A percentile compares a stretch with the other conserved stretches of the same genome.
These are phyloP conservation scores for Danio albolineatus DNA, from an alignment of 2,797 vertebrate genomes.

Conservation along the genomic window DNA sequence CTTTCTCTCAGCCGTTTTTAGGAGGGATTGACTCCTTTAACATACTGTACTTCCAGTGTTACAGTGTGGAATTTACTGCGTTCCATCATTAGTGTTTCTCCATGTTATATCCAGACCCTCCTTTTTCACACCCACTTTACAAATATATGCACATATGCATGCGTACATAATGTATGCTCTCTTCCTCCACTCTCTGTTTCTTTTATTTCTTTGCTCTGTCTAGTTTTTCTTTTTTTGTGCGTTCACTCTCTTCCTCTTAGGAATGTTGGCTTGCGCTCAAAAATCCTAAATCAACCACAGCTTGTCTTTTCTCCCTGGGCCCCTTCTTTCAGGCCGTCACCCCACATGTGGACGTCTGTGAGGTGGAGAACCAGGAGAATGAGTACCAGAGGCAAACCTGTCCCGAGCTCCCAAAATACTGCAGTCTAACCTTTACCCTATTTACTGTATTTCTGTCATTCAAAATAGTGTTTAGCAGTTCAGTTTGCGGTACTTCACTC, in stretches of 20 bases:
- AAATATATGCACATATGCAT: constrained; percentile 28
- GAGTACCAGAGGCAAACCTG: constrained; percentile 34
- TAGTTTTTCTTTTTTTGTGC: constrained; percentile 66
- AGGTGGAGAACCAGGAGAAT: neutral
- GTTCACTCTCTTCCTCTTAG: constrained; percentile 72
- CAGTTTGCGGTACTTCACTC: too few relatives aligned
- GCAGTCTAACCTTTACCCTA: constrained; percentile 36
- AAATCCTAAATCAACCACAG: constrained; percentile 79
- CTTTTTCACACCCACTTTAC: constrained; percentile 23
- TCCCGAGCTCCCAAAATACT: constrained; percentile 48
- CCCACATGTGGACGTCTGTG: constrained; percentile 69
- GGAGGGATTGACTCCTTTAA: constrained; percentile 41
- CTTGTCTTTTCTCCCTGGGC: constrained; percentile 68
- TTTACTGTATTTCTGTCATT: constrained; percentile 11
- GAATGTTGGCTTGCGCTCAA: constrained; percentile 82
- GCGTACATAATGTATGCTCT: constrained; percentile 33
- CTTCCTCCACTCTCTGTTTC: constrained; percentile 19
- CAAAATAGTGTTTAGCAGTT: neutral
- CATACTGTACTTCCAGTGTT: constrained; percentile 61
- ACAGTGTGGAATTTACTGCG: neutral
- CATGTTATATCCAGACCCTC: constrained; percentile 3
- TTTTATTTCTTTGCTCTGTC: constrained; percentile 51
- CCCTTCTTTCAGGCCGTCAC: constrained; percentile 68
- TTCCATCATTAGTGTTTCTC: neutral
- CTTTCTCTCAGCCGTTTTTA: neutral